Evolutionary conservation across 2,797 vertebrate species (phyloP).

Genomic region (Danionella dracula): DNA sequence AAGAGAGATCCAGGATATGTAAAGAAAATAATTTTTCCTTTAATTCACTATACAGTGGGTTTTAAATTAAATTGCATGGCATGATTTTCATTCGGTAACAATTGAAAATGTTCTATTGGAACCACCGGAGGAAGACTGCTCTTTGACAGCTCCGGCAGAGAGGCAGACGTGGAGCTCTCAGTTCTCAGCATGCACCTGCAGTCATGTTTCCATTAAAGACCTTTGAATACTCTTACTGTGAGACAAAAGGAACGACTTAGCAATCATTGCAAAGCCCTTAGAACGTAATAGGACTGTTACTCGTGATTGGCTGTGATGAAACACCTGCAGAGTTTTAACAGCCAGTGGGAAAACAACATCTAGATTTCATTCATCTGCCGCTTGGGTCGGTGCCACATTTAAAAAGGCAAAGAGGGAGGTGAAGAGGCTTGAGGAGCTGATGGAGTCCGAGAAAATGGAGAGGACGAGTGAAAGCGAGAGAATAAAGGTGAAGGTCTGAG

Average conservation of each 20-base stretch:
- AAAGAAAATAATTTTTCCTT: no score
- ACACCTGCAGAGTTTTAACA: constrained; percentile 46
- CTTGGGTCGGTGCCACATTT: constrained; percentile 29
- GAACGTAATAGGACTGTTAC: constrained; percentile 6
- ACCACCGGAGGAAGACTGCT: neutral
- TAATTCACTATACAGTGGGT: neutral
- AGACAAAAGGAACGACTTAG: constrained; percentile 26
- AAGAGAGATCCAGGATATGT: no score
- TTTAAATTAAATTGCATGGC: neutral
- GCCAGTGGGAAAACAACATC: constrained; percentile 33
- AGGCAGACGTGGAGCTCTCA: constrained; percentile 10
- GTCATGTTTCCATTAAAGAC: constrained; percentile 33
- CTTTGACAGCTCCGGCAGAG: constrained; percentile 18
- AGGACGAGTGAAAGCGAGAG: constrained; percentile 38
- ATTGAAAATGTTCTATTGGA: constrained; percentile 17
- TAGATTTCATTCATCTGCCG: constrained; percentile 34
- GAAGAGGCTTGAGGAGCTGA: constrained; percentile 41
- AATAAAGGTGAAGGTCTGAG: constrained; percentile 44
- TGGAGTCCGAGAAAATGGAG: constrained; percentile 32
- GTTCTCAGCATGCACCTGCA: constrained; percentile 12
- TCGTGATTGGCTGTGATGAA: constrained; percentile 17
- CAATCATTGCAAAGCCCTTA: neutral
- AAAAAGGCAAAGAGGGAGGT: constrained; percentile 36
- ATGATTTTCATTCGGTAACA: constrained; percentile 27
- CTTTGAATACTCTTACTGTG: constrained; percentile 27